Percentiles rank a stretch among this genome's conserved stretches.
phyloP scores from a whole-genome alignment of 2,113 vertebrate genomes.

The Trichechus manatus region DNA sequence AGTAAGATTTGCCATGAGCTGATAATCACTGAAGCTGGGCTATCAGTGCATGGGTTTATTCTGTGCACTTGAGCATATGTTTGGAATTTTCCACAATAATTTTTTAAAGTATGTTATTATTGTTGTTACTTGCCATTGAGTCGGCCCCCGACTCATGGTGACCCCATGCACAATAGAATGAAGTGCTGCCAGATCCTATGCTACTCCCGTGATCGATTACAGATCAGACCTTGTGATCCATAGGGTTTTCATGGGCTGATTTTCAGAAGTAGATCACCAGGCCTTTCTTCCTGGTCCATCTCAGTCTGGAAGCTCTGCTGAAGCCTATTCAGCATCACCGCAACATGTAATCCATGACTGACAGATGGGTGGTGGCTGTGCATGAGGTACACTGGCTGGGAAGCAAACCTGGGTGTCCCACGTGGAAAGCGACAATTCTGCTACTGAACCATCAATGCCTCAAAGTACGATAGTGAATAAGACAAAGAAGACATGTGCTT shows the following conservation, averaged over 20 bases:
- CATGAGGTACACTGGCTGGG: not conserved
- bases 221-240: not conserved
- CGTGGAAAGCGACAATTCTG: not conserved
- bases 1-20: not conserved
- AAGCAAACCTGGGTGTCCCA: not conserved
- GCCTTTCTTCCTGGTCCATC: not conserved
- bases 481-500: not conserved
- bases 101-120: not conserved
- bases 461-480: not conserved
- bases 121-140: not conserved
- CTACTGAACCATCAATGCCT: not conserved
- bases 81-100: slow-evolving; percentile 11
- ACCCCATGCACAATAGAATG: not conserved
- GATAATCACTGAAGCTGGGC: not conserved
- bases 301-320: not conserved
- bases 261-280: not conserved
- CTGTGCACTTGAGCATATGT: not conserved
- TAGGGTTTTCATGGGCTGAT: not conserved
- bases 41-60: not conserved
- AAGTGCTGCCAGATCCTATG: not conserved
- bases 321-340: not conserved
- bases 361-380: not conserved
- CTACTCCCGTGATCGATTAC: not conserved
- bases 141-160: not conserved
- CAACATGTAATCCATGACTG: not conserved